Evolutionary conservation across 1,140 invertebrate species (phyloP).

Genomic region (Oncopeltus fasciatus): DNA sequence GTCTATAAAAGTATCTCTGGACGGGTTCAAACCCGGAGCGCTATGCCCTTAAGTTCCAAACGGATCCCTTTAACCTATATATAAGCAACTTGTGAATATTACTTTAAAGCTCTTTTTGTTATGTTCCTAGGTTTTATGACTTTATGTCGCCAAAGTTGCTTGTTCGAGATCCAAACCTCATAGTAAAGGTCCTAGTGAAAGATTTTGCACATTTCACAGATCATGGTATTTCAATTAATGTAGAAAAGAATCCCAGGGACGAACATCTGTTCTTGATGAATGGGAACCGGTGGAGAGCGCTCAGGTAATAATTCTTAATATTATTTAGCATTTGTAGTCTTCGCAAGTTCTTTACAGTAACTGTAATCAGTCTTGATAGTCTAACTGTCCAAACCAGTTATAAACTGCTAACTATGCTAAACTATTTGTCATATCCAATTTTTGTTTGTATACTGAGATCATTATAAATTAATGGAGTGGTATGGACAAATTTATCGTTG

Average conservation of each 20-base stretch:
- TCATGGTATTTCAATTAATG: constrained; percentile 17
- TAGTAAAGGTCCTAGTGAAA: constrained; percentile 27
- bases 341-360: no score
- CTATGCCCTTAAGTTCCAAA: no score
- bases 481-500: no score
- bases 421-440: no score
- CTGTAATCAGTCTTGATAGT: no score
- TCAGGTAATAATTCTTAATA: neutral
- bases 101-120: neutral
- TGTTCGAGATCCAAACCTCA: constrained; percentile 27
- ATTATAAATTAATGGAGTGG: no score
- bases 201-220: constrained; percentile 29
- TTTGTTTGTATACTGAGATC: no score
- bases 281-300: constrained; percentile 37
- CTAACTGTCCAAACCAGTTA: no score
- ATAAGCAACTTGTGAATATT: neutral
- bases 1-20: neutral
- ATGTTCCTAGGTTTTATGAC: constrained; percentile 19
- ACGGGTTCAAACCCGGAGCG: no score
- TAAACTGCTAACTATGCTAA: no score
- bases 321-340: no score
- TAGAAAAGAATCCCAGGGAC: neutral
- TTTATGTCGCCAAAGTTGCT: constrained; percentile 23
- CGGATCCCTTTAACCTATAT: no score
- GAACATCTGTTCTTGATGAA: constrained; percentile 9